Base-by-base conservation (phyloP, 2,113 vertebrate genomes). In the Laticauda laticaudata region DNA sequence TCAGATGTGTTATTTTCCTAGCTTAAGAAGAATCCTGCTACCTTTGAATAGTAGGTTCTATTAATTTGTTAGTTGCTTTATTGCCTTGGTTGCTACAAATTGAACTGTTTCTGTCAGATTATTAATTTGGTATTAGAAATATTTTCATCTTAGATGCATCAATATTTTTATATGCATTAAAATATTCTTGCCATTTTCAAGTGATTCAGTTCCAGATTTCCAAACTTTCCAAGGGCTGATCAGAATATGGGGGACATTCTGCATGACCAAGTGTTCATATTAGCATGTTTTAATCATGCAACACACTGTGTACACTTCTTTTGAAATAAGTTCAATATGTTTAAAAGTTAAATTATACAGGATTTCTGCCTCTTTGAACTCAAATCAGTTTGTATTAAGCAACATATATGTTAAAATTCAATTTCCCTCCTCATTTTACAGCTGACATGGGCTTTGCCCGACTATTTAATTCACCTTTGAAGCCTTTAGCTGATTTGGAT, bases 401-500 rank as follows among this genome's bases (percentile, higher is more conserved):
- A 94, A 64, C 26, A 8, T 14, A 18, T 95, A 3, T 85, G 55
- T 95, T 96, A 92, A 95, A 92, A 95, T 95, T 51, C 59, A 90
- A 81, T 93, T 92, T 95, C 64, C 96, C 56, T 95, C 96, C 96
- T 92, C 95, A 94, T 97, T 97, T 97, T 96, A 90, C 98, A 99
- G 99, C 99, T 97, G 99, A 99, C 96, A 99, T 99, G 99, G 99
- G 99, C 97, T 99, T 99, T 98, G 99, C 99, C 96, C 98, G 99
- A 86, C 98, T 99, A 97, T 99, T 99, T 98, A 99, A 99, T 98
- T 99, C 99, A 98, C 99, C 99, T 96, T 98, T 99, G 97, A 99
- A 99, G 99, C 99, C 99, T 99, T 99, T 99, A 99, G 99, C 99
- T 96, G 99, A 99, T 98, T 98, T 99, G 96, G 99, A 99, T 98